phyloP scores from a whole-genome alignment of 1,140 invertebrate species.

The Hyphantria cunea region DNA sequence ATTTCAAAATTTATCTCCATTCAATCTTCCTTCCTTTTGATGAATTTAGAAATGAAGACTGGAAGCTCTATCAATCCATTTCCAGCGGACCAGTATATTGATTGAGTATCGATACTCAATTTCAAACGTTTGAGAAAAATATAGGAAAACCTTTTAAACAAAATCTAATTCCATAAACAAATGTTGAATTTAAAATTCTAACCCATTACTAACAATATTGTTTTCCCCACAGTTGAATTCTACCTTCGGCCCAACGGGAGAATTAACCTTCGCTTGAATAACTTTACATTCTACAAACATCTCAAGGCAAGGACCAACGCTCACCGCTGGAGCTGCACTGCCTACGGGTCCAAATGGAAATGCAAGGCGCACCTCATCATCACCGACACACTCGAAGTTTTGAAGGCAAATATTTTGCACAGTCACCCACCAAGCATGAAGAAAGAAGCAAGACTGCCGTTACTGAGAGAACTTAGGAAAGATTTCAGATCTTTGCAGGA shows the following conservation, averaged over 20 bases:
- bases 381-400: conserved; percentile 68
- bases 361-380: conserved; percentile 74
- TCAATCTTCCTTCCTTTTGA: too few relatives aligned
- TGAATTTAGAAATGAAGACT: too few relatives aligned
- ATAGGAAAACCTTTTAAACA: too few relatives aligned
- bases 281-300: conserved; percentile 75
- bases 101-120: too few relatives aligned
- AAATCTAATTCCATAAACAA: too few relatives aligned
- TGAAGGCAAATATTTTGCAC: conserved; percentile 64
- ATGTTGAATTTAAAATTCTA: too few relatives aligned
- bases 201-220: conserved; percentile 12
- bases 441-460: conserved; percentile 37
- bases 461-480: conserved; percentile 33
- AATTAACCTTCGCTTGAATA: conserved; percentile 71
- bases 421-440: conserved; percentile 62
- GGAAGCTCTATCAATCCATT: too few relatives aligned
- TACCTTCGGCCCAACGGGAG: conserved; percentile 68
- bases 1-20: too few relatives aligned
- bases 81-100: too few relatives aligned
- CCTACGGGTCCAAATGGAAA: conserved; percentile 73
- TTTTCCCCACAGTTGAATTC: conserved; percentile 66
- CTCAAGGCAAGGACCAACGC: conserved; percentile 66
- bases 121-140: too few relatives aligned
- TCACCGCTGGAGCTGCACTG: conserved; percentile 74
- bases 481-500: conserved; percentile 43